These are phyloP conservation scores for Isaurus tuberculatus DNA, from an alignment of 92 coral and sea anemone species.

Conservation along the genomic window DNA sequence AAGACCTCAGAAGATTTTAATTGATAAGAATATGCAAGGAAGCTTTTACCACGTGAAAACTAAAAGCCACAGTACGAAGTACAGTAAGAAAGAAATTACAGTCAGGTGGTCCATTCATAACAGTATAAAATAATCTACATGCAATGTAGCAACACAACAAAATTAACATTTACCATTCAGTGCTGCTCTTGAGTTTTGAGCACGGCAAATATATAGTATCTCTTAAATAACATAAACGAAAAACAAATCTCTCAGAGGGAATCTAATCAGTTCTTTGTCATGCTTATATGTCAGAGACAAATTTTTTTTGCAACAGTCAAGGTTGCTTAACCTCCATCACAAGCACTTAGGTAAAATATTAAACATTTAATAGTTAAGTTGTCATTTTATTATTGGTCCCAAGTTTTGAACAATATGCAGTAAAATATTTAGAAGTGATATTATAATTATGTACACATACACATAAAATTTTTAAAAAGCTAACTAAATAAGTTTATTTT, in stretches of 20 bases:
- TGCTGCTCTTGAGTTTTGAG: neutral
- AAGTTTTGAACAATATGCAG: neutral
- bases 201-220: neutral
- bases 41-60: neutral
- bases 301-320: too few species aligned
- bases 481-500: neutral
- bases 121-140: neutral
- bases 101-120: neutral
- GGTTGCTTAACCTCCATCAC: neutral
- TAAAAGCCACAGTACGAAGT: neutral
- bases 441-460: neutral
- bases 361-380: neutral
- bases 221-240: neutral
- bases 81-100: neutral
- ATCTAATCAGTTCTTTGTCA: too few species aligned
- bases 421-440: neutral
- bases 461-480: neutral
- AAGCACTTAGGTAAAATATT: neutral
- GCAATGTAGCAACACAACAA: neutral
- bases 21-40: slow-evolving; percentile 9
- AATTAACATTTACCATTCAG: neutral
- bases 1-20: neutral
- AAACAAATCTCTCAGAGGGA: too few species aligned
- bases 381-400: neutral
- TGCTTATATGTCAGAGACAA: too few species aligned